A percentile compares a stretch with the other conserved stretches of the same genome.
phyloP scores from a whole-genome alignment of 1,140 invertebrate genomes.

The Bombus consobrinus region DNA sequence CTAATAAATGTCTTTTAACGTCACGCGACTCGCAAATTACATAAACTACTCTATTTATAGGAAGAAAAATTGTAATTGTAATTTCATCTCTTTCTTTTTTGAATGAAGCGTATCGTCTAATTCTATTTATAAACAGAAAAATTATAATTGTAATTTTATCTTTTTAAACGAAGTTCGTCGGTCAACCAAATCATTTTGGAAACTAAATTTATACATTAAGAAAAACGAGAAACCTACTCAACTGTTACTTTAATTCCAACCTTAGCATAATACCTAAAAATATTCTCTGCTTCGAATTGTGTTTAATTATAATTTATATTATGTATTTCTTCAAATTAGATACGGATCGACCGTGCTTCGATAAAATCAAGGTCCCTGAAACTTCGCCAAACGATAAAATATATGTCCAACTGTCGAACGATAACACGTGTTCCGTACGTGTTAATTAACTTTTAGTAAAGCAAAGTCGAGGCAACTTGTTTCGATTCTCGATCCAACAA shows the following conservation, averaged over 20 bases:
- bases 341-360: not conserved
- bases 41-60: not conserved
- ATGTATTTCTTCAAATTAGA: not conserved
- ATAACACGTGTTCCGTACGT: not conserved
- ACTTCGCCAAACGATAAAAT: not conserved
- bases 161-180: too few species aligned
- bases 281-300: not conserved
- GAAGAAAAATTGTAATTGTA: not conserved
- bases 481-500: not conserved
- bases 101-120: too few species aligned
- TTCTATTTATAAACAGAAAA: too few species aligned
- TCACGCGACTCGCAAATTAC: not conserved
- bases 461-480: not conserved
- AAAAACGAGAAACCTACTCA: too few species aligned
- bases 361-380: not conserved
- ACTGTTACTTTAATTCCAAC: not conserved
- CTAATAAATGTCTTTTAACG: not conserved
- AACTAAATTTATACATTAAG: too few species aligned
- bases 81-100: too few species aligned
- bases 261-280: not conserved
- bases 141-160: too few species aligned
- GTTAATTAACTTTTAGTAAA: constrained; percentile 9
- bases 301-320: not conserved
- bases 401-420: not conserved
- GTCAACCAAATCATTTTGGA: too few species aligned